Conservation (phyloP, 1,140 invertebrate species). For the Paralvinella palmiformis region DNA sequence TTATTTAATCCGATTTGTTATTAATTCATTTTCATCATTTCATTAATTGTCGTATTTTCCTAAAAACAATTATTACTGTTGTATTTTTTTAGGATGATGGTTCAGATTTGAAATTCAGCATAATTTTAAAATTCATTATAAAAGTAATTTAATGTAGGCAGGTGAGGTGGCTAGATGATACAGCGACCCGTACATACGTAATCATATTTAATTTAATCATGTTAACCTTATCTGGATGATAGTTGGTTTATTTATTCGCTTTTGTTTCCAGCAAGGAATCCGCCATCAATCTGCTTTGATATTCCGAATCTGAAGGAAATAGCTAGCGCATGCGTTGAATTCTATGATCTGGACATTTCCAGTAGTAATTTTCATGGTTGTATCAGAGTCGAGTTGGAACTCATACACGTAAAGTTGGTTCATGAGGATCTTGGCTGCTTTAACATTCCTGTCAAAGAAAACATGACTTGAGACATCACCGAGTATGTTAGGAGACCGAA, state of each 20-base stretch:
- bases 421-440: slow-evolving; percentile 3
- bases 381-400: not conserved
- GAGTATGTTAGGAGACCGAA: not conserved
- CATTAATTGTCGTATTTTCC: no score
- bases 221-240: no score
- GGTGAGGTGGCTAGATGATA: no score
- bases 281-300: slow-evolving; percentile 7
- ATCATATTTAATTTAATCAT: no score
- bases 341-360: slow-evolving; percentile 5
- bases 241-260: not conserved
- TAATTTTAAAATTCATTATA: no score
- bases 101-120: no score
- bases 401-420: not conserved
- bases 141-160: no score
- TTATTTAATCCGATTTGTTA: no score
- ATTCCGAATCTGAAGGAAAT: not conserved
- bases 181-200: no score
- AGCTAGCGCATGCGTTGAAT: not conserved
- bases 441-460: slow-evolving; percentile 4
- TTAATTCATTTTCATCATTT: no score
- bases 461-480: not conserved
- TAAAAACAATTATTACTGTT: no score
- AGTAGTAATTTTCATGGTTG: not conserved
- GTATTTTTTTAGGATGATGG: no score
- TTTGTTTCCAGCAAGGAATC: slow-evolving; percentile 4